These are phyloP conservation scores for Dendrolimus houi DNA, from an alignment of 2,888 invertebrate species.

Conservation along the genomic window DNA sequence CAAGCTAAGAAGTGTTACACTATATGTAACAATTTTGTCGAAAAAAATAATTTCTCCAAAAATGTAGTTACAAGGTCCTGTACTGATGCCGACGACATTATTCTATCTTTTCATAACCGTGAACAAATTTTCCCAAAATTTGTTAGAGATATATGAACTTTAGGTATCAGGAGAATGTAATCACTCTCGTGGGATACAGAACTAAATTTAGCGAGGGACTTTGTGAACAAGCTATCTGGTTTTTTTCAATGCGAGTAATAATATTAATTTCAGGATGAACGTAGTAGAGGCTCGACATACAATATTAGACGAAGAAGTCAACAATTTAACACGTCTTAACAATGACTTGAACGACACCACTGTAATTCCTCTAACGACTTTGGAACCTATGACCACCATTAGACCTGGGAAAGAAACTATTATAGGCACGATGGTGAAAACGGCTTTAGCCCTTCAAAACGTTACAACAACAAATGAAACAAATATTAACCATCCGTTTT, in stretches of 20 bases:
- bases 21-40: too few species aligned
- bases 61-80: too few species aligned
- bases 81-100: too few species aligned
- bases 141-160: too few species aligned
- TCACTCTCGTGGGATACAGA: too few species aligned
- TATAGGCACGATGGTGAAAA: conserved; percentile 41
- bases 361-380: conserved; percentile 4
- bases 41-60: too few species aligned
- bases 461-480: conserved; percentile 23
- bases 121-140: too few species aligned
- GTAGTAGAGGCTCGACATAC: conserved; percentile 33
- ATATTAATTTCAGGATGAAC: conserved; percentile 55
- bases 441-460: conserved; percentile 37
- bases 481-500: conserved; percentile 39
- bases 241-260: neutral
- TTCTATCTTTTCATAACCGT: too few species aligned
- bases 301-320: conserved; percentile 2
- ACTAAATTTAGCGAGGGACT: too few species aligned
- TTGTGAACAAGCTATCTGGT: too few species aligned
- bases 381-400: conserved; percentile 8
- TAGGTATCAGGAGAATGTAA: too few species aligned
- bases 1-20: too few species aligned
- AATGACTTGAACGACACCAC: conserved; percentile 12
- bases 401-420: conserved; percentile 33
- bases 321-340: conserved; percentile 8